Conservation (phyloP, 2,113 vertebrate species). For the Panthera tigris region DNA sequence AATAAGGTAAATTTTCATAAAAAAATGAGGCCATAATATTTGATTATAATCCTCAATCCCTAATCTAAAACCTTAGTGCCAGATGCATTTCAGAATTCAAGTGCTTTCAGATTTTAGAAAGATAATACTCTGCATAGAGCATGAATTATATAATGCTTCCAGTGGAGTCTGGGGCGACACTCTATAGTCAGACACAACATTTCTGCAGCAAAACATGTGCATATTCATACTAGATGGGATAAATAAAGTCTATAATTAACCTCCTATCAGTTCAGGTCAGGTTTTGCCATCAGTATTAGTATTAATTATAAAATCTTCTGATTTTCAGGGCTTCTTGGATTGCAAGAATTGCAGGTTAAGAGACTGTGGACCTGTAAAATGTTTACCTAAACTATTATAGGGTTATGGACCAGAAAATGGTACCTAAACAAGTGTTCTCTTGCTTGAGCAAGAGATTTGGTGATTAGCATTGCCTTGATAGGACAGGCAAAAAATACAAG, state of each 20-base stretch:
- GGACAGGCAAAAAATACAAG: background rate
- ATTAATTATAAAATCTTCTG: background rate
- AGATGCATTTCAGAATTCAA: slow-evolving; percentile 19
- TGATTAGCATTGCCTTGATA: background rate
- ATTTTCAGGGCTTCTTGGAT: slow-evolving; percentile 35
- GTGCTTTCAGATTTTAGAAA: slow-evolving; percentile 12
- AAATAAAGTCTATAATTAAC: slow-evolving; percentile 23
- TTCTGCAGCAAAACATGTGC: slow-evolving; percentile 30
- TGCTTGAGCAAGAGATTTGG: background rate
- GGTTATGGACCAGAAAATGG: background rate
- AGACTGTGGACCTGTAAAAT: background rate
- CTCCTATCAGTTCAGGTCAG: slow-evolving; percentile 34
- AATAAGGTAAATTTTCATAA: background rate
- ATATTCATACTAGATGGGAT: background rate
- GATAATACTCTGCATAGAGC: background rate
- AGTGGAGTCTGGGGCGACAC: background rate
- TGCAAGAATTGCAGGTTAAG: background rate
- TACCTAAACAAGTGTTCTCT: background rate
- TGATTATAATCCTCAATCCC: background rate
- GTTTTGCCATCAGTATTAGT: background rate
- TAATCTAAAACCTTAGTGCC: background rate
- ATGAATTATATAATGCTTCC: background rate
- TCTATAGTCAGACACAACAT: slow-evolving; percentile 19
- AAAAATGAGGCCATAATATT: slow-evolving; percentile 33
- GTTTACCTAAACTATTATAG: background rate